phyloP scores from a whole-genome alignment of 2,797 vertebrate genomes.

The Mormyrops attenuatus region DNA sequence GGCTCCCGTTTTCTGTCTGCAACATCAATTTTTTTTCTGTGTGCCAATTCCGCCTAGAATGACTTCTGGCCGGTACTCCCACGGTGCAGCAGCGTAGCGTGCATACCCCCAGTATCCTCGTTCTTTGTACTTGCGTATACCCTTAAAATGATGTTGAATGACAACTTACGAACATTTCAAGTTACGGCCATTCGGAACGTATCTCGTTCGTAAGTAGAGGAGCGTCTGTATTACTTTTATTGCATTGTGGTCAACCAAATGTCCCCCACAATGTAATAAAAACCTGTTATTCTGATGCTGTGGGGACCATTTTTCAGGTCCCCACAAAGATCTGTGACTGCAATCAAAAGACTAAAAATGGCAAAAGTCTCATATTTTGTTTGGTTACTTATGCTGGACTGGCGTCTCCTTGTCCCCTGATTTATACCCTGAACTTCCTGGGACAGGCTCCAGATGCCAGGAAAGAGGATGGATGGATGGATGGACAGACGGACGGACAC shows the following conservation, averaged over 20 bases:
- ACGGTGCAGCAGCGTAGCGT: neutral
- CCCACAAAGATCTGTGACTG: neutral
- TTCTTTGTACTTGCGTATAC: neutral
- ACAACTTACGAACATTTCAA: neutral
- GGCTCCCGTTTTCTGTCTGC: neutral
- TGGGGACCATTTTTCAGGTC: neutral
- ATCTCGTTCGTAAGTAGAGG: neutral
- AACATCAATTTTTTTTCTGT: neutral
- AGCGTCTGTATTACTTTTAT: neutral
- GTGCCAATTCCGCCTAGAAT: neutral
- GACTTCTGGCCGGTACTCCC: neutral
- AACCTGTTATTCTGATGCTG: neutral
- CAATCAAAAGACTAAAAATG: neutral
- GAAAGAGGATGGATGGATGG: neutral
- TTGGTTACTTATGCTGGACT: neutral
- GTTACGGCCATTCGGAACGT: neutral
- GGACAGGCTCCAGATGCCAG: neutral
- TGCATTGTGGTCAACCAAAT: neutral
- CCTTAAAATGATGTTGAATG: neutral
- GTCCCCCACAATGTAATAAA: neutral
- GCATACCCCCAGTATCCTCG: neutral
- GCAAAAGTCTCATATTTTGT: neutral
- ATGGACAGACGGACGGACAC: neutral
- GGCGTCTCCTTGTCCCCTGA: neutral
- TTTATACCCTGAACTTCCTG: neutral